phyloP scores from a whole-genome alignment of 1,140 invertebrate genomes.

The Heliconius hermathena region DNA sequence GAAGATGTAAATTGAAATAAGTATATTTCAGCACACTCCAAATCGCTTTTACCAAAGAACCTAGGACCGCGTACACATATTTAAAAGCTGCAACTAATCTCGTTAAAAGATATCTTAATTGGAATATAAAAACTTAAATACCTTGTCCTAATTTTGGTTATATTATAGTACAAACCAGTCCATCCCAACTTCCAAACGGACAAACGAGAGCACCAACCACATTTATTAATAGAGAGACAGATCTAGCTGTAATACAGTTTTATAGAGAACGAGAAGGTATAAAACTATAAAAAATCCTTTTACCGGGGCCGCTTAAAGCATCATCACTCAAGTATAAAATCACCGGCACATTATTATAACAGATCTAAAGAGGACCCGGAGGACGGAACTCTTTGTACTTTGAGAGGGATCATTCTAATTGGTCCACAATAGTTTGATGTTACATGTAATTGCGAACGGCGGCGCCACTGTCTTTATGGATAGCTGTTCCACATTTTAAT shows the following conservation, averaged over 20 bases:
- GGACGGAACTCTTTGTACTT: conserved; percentile 35
- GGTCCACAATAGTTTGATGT: conserved; percentile 56
- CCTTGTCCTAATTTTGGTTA: conserved; percentile 22
- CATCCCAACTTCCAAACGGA: neutral
- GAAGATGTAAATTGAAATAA: too few relatives aligned
- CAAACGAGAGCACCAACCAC: conserved; percentile 23
- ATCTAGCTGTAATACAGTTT: conserved; percentile 33
- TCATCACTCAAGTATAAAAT: conserved; percentile 63
- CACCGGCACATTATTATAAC: conserved; percentile 57
- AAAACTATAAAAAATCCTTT: conserved; percentile 66
- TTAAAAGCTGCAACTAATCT: neutral
- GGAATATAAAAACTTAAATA: conserved; percentile 12
- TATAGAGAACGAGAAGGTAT: conserved; percentile 55
- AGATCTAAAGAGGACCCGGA: conserved; percentile 40
- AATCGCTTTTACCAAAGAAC: too few relatives aligned
- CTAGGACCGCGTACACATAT: neutral
- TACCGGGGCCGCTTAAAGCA: conserved; percentile 53
- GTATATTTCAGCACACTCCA: too few relatives aligned
- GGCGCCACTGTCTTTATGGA: conserved; percentile 57
- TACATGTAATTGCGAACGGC: conserved; percentile 52
- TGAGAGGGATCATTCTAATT: conserved; percentile 43
- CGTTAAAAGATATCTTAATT: neutral
- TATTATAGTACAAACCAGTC: conserved; percentile 19
- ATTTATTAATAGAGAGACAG: conserved; percentile 45
- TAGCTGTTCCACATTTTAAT: conserved; percentile 63